phyloP scores from a whole-genome alignment of 2,797 vertebrate species.

The Zonotrichia albicollis region DNA sequence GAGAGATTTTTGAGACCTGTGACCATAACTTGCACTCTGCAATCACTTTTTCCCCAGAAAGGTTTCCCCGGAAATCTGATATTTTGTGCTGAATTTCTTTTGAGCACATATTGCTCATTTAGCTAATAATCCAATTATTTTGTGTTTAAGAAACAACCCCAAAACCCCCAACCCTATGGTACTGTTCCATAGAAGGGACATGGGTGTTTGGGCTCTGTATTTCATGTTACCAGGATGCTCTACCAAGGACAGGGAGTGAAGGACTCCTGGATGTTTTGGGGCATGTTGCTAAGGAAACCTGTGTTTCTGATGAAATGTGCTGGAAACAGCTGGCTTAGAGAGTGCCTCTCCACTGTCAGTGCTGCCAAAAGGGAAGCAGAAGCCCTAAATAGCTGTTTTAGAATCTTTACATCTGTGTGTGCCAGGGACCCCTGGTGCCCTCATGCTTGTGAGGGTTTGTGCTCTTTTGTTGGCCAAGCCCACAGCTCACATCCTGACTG shows the following conservation, averaged over 20 bases:
- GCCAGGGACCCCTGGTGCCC: background rate
- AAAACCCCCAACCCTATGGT: background rate
- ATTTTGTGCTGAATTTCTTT: background rate
- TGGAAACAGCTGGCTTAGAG: background rate
- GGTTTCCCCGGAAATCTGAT: background rate
- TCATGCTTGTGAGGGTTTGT: rapidly evolving
- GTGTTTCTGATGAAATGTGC: constrained; percentile 5
- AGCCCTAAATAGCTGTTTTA: background rate
- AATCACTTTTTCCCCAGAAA: background rate
- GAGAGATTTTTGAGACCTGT: background rate
- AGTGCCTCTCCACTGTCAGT: background rate
- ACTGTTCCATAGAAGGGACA: background rate
- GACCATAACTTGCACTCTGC: background rate
- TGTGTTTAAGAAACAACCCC: background rate
- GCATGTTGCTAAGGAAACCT: constrained; percentile 12
- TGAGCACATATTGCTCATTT: background rate
- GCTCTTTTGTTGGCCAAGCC: background rate
- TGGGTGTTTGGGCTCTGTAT: background rate
- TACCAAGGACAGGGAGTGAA: background rate
- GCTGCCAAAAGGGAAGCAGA: background rate
- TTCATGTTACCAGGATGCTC: background rate
- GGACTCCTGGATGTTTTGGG: background rate
- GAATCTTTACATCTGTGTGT: background rate
- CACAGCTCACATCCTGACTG: background rate
- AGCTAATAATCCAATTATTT: background rate